Evolutionary conservation across 2,888 invertebrate species (phyloP).

Genomic region (Mythimna loreyi): DNA sequence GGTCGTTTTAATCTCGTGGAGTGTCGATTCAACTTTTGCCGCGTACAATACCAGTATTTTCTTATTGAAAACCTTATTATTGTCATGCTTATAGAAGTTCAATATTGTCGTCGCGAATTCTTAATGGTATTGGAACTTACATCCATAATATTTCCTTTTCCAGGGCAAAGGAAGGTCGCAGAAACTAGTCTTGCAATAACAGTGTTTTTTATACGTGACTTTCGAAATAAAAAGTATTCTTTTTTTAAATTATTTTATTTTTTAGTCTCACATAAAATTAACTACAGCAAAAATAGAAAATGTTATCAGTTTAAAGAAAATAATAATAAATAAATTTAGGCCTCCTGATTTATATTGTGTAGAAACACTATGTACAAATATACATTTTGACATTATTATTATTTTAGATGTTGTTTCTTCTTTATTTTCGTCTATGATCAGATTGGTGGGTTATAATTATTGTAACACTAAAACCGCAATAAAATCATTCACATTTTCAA

Average conservation of each 20-base stretch:
- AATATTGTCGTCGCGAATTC: not conserved
- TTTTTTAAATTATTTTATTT: slow-evolving; percentile 75
- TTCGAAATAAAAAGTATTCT: slow-evolving; percentile 58
- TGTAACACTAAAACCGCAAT: slow-evolving; percentile 37
- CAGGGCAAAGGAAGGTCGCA: slow-evolving; percentile 74
- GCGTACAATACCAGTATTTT: too few species aligned
- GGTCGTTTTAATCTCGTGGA: too few species aligned
- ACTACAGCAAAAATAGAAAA: slow-evolving; percentile 80
- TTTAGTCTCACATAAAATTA: slow-evolving; percentile 79
- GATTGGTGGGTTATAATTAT: slow-evolving; percentile 75
- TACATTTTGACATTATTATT: slow-evolving; percentile 77
- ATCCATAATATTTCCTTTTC: slow-evolving; percentile 61
- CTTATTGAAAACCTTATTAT: too few species aligned
- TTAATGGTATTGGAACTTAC: not conserved
- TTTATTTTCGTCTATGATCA: slow-evolving; percentile 47
- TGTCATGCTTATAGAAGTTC: too few species aligned
- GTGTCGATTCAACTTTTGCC: too few species aligned
- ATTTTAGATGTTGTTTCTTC: slow-evolving; percentile 23
- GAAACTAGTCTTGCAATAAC: slow-evolving; percentile 51
- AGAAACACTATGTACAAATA: slow-evolving; percentile 84
- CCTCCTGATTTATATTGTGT: slow-evolving; percentile 84
- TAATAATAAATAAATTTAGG: slow-evolving; percentile 85
- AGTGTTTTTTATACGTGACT: slow-evolving; percentile 30
- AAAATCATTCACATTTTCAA: slow-evolving; percentile 13
- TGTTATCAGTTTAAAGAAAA: slow-evolving; percentile 72